Evolutionary conservation across 2,888 invertebrate species (phyloP), one percentile per base, ranked within the genome.

Genomic region (Hirtodrosophila cameraria): DNA sequence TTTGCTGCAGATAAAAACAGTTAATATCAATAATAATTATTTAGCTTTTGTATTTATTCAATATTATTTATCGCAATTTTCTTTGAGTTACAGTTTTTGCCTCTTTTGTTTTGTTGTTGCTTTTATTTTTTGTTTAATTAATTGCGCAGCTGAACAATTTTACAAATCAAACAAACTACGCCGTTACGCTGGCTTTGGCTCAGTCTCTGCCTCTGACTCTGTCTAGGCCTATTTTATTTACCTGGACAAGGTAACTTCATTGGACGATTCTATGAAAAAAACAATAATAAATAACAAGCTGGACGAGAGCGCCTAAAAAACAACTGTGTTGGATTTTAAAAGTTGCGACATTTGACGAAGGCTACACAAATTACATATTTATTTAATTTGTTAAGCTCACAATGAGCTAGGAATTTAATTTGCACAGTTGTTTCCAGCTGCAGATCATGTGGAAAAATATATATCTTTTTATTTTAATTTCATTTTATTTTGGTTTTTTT

Each of bases 261-360:
- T 18, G 9, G 28, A n/a, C 23, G n/a, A 3, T 8, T 16, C 8
- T 11, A 43, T 18, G 13, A 3, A 7, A 42, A 60, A 49, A 43
- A 57, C 6, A 42, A 16, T 20, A 7, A 15, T 7, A 35, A 42
- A 13, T 15, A 41, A 36, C 30, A 27, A 31, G 11, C 39, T 48
- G 41, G 41, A 27, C 35, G 27, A 18, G 43, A 15, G 28, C n/a
- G n/a, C n/a, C 20, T 5, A 3, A 15, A 11, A 59, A 65, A 64
- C 79, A 79, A 70, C 73, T 75, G 73, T 75, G 55, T 78, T 81
- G 75, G 59, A 49, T 53, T 62, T n/a, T 81, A 25, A 25, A 49
- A 73, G 39, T 72, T 57, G 39, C 60, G 36, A 46, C 45, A 58
- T 61, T 61, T 64, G 46, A 55, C 16, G 38, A 25, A 20, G 48